Percentiles rank a stretch among this genome's conserved stretches.
phyloP scores from a whole-genome alignment of 2,888 invertebrate species.

The Clepsis dumicolana region DNA sequence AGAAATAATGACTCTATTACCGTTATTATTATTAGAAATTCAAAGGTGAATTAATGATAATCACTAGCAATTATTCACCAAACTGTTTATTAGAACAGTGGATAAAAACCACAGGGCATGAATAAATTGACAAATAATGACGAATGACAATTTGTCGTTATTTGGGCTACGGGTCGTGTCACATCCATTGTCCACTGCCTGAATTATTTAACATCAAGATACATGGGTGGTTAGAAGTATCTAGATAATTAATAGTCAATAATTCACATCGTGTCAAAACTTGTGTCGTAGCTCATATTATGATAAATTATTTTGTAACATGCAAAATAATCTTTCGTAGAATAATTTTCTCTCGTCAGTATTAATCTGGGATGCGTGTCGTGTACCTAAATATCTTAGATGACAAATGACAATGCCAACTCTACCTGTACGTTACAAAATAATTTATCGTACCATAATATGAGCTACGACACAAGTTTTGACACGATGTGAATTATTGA shows the following conservation, averaged over 20 bases:
- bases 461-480: not conserved
- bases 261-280: not conserved
- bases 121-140: not conserved
- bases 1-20: slow-evolving; percentile 3
- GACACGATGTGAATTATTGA: not conserved
- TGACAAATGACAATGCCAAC: too few relatives aligned
- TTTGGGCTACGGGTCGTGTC: not conserved
- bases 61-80: not conserved
- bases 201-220: not conserved
- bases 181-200: not conserved
- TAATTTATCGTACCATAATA: not conserved
- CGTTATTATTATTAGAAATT: not conserved
- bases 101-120: not conserved
- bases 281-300: not conserved
- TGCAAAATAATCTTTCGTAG: too few relatives aligned
- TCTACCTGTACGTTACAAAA: not conserved
- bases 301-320: not conserved
- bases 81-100: not conserved
- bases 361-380: too few relatives aligned
- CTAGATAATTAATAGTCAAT: not conserved
- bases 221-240: not conserved
- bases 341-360: too few relatives aligned
- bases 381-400: too few relatives aligned
- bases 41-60: not conserved
- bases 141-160: not conserved